Base-by-base conservation (phyloP, 1,140 invertebrate genomes). In the Choristoneura fumiferana region DNA sequence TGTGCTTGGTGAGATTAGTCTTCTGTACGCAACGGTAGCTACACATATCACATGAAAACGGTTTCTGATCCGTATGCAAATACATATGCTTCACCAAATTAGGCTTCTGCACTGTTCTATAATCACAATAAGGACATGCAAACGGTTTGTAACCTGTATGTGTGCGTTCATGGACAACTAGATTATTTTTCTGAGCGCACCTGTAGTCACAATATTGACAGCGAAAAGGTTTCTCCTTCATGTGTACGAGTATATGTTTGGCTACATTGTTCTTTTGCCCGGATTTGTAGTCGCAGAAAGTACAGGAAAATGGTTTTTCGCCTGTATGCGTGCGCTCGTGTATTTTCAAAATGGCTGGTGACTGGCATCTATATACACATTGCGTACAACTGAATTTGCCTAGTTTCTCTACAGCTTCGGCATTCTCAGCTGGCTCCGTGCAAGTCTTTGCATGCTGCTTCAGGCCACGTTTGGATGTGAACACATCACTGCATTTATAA, bases 181-280 rank as follows among this genome's bases (percentile, higher is more conserved):
- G 67, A 54, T 90, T 90, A 55, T 90, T 90, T 35, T 90, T 90
- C 70, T 95, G 94, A 0, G 94, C 94, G 72, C 94, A 95, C 34
- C 92, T 86, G 38, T 93, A 91, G 8, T 94, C 92, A 73, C 94
- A 95, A 66, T 93, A 93, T 14, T 92, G 90, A 81, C 94, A 95
- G 29, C 92, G 85, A 67, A 94, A 95, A 0, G 94, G 94, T 74
- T 94, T 94, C 69, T 95, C 93, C 12, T 94, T 94, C 66, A 94
- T 95, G 75, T 95, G 94, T 0, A 94, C 90, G n/a, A 94, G 69
- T 73, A 94, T 92, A 69, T 95, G 94, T 56, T 94, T 94, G 57
- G 94, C 94, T 1, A 95, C 91, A 64, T 95, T 94, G 61, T 95
- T 94, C 73, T 95, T 94, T 14, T 95, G 92, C 0, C 94, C 95